phyloP scores from a whole-genome alignment of 2,888 invertebrate genomes.

The Choreutis nemorana region DNA sequence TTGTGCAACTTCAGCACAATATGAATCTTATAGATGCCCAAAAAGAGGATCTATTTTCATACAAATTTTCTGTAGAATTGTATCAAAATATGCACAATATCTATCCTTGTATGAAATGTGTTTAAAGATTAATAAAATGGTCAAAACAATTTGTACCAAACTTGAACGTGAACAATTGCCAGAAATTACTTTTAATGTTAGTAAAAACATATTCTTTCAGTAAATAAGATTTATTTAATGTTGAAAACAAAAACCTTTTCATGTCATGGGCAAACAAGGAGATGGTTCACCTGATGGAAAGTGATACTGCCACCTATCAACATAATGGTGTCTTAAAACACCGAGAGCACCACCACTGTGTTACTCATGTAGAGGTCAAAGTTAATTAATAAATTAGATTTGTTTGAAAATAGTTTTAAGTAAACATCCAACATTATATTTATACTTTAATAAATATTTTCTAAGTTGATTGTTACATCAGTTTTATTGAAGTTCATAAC shows the following conservation, averaged over 20 bases:
- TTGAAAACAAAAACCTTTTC: too few relatives aligned
- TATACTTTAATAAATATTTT: conserved; percentile 29
- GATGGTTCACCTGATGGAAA: too few relatives aligned
- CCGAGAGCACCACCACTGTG: too few relatives aligned
- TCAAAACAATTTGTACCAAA: conserved; percentile 25
- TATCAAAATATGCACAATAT: conserved; percentile 22
- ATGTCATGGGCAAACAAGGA: too few relatives aligned
- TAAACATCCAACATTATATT: neutral
- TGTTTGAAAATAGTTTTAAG: neutral
- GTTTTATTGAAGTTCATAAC: conserved; percentile 54
- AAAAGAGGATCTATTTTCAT: conserved; percentile 46
- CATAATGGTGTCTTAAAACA: too few relatives aligned
- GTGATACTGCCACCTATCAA: too few relatives aligned
- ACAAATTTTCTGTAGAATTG: conserved; percentile 32
- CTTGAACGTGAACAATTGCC: conserved; percentile 35
- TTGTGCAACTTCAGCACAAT: conserved; percentile 52
- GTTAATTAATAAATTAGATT: too few relatives aligned
- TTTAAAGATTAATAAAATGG: conserved; percentile 34
- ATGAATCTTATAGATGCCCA: conserved; percentile 42
- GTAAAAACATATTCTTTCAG: conserved; percentile 43
- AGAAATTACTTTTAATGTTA: conserved; percentile 34
- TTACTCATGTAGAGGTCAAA: too few relatives aligned
- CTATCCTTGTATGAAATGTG: conserved; percentile 45
- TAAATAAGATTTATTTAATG: too few relatives aligned
- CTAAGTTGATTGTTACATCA: conserved; percentile 51